A percentile compares a stretch with the other conserved stretches of the same genome.
phyloP scores from a whole-genome alignment of 2,797 vertebrate genomes.

The Hippoglossus hippoglossus region DNA sequence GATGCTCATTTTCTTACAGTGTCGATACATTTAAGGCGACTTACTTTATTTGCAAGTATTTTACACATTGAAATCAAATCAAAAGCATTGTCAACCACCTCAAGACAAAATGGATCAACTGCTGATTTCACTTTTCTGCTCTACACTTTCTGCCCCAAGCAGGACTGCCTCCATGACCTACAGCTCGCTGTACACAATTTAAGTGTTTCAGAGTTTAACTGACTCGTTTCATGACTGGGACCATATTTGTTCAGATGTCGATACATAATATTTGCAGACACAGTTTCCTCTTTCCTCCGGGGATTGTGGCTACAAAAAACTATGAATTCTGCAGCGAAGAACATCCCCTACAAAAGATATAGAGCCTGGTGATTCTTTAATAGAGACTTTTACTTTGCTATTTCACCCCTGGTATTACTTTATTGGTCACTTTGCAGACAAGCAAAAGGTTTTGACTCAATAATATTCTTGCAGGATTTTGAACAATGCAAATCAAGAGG shows the following conservation, averaged over 20 bases:
- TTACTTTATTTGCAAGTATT: not conserved
- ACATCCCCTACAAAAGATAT: slow-evolving; percentile 23
- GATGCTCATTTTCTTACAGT: too few relatives aligned
- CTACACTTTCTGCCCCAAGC: slow-evolving; percentile 6
- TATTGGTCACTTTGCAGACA: slow-evolving; percentile 25
- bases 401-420: slow-evolving; percentile 10
- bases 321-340: slow-evolving; percentile 22
- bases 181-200: slow-evolving; percentile 16
- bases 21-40: not conserved
- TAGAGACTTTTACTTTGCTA: slow-evolving; percentile 9
- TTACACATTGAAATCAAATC: slow-evolving; percentile 30
- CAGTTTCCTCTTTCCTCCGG: slow-evolving; percentile 4
- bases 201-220: slow-evolving; percentile 26
- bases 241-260: slow-evolving; percentile 19
- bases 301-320: slow-evolving; percentile 26
- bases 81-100: slow-evolving; percentile 19
- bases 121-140: slow-evolving; percentile 16
- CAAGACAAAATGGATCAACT: slow-evolving; percentile 27
- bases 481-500: slow-evolving; percentile 51
- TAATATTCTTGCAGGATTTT: slow-evolving; percentile 17
- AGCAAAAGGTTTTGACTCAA: slow-evolving; percentile 23
- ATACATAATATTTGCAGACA: slow-evolving; percentile 24
- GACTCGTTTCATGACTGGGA: slow-evolving; percentile 16
- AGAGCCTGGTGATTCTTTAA: slow-evolving; percentile 29
- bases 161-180: slow-evolving; percentile 9